A percentile compares a stretch with the other conserved stretches of the same genome.
Evolutionary conservation across 2,797 vertebrate species (phyloP).

Genomic region (Xiphorhynchus erythropygius): DNA sequence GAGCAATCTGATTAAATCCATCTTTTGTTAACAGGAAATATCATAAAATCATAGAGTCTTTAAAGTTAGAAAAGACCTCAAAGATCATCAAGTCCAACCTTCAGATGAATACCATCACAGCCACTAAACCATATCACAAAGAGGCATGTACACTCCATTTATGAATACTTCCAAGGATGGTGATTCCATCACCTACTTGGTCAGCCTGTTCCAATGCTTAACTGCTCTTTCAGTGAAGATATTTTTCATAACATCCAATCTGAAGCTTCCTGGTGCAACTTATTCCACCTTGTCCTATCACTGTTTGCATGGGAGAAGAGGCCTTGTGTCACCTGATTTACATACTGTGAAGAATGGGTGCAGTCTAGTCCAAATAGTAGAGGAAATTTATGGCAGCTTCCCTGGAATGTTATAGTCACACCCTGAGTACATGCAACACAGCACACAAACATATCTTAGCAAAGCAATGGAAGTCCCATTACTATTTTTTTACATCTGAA

Average conservation of each 20-base stretch:
- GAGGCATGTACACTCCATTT: fast-evolving
- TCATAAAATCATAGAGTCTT: background rate
- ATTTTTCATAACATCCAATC: background rate
- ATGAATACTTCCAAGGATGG: background rate
- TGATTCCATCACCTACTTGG: fast-evolving
- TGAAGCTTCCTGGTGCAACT: background rate
- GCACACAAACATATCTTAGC: background rate
- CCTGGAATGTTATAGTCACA: background rate
- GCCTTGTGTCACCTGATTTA: background rate
- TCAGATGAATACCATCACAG: background rate
- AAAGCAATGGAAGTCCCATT: background rate
- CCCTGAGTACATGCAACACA: background rate
- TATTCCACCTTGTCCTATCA: background rate
- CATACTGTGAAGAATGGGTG: background rate
- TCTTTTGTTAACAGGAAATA: background rate
- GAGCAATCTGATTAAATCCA: background rate
- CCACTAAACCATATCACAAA: background rate
- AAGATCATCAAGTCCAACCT: background rate
- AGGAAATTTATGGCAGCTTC: background rate
- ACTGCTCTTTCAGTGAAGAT: background rate
- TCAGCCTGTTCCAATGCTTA: background rate
- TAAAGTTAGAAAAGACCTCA: background rate
- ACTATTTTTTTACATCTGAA: background rate
- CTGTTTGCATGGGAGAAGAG: background rate
- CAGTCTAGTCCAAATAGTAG: background rate